Base-by-base conservation (phyloP, 2,113 vertebrate species). In the Anser brachyrhynchus region DNA sequence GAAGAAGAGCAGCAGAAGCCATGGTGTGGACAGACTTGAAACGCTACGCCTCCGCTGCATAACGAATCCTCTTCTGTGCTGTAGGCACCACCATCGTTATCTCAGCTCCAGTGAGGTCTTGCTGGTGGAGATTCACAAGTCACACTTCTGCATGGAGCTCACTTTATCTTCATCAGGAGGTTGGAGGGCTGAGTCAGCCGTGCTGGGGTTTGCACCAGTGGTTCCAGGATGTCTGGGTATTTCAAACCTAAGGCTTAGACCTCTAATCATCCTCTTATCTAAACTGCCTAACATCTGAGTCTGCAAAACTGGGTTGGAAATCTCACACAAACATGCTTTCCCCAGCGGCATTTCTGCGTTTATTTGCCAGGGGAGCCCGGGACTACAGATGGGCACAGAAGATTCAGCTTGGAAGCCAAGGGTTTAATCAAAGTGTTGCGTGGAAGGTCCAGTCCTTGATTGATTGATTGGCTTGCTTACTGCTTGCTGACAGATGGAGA, bases 211-310 rank as follows among this genome's bases (percentile, higher is more conserved):
- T 93, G 92, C 89, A 93, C 95, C 66, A 41, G 84, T 80, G 95
- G 95, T 97, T 96, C 96, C 96, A 97, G 90, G 95, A 97, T 96
- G 96, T 97, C 96, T 97, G 97, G 62, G 93, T 95, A 96, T 96
- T 97, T 97, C 95, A 88, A 96, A 96, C 95, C 94, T 96, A 96
- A 96, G 92, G 95, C 87, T 97, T 93, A 94, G 89, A 93, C 91
- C 92, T 95, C 96, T 97, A 97, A 97, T 97, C 95, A 96, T 87
- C 95, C 74, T 90, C 90, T 95, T 97, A 97, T 97, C 96, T 97
- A 95, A 96, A 95, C 95, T 96, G 90, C 93, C 93, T 95, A 95
- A 91, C 94, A 95, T 96, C 93, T 96, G 92, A 96, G 92, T 95
- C 94, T 91, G 91, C 91, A 95, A 94, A 96, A 97, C 67, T 96